phyloP scores from a whole-genome alignment of 1,140 invertebrate genomes.

The Ips nitidus region DNA sequence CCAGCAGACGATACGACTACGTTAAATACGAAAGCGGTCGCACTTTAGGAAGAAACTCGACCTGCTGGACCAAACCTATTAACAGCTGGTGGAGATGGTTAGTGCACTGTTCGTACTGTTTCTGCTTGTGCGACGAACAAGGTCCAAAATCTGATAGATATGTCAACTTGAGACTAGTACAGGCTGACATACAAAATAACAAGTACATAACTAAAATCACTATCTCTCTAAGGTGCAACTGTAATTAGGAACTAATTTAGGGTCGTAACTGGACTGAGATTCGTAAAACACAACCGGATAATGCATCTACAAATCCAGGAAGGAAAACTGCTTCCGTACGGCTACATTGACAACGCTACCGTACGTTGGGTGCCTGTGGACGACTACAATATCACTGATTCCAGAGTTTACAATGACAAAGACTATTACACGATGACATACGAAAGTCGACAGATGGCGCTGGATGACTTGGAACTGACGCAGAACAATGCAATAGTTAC shows the following conservation, averaged over 20 bases:
- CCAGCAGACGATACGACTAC: constrained; percentile 67
- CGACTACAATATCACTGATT: constrained; percentile 58
- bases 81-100: constrained; percentile 83
- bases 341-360: constrained; percentile 60
- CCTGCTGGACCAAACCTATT: constrained; percentile 65
- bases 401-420: constrained; percentile 54
- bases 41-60: constrained; percentile 59
- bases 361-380: constrained; percentile 66
- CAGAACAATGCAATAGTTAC: constrained; percentile 61
- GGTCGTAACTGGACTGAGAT: constrained; percentile 73
- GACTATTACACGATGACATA: constrained; percentile 74
- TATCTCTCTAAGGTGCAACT: not conserved
- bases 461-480: constrained; percentile 70
- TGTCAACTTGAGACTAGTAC: constrained; percentile 69
- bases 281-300: constrained; percentile 69
- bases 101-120: constrained; percentile 85
- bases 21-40: constrained; percentile 78
- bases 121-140: constrained; percentile 81
- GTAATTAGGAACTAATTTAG: constrained; percentile 50
- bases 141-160: constrained; percentile 70
- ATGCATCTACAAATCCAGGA: constrained; percentile 79
- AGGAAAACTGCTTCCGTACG: constrained; percentile 64
- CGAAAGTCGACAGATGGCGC: constrained; percentile 71
- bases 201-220: constrained; percentile 57
- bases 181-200: constrained; percentile 66